Percentiles rank a stretch among this genome's conserved stretches.
Evolutionary conservation across 1,140 invertebrate species (phyloP).

Genomic region (Drosophila nigrodunni): DNA sequence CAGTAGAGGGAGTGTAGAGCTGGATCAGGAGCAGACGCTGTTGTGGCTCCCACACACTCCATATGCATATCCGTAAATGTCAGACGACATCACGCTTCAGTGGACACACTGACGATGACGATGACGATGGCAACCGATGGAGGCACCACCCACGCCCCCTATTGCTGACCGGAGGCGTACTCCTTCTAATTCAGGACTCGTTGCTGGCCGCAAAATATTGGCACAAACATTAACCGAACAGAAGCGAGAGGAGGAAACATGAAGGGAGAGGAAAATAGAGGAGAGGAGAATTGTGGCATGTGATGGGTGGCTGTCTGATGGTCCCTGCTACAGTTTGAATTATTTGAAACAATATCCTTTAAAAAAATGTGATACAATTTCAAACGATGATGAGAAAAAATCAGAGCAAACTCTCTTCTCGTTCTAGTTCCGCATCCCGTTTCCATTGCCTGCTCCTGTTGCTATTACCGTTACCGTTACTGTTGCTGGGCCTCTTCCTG

Average conservation of each 20-base stretch:
- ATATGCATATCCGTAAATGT: conserved; percentile 73
- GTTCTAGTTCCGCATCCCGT: neutral
- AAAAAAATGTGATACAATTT: conserved; percentile 83
- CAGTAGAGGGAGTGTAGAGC: conserved; percentile 4
- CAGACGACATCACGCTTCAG: conserved; percentile 84
- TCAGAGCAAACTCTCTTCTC: conserved; percentile 40
- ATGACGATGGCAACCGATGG: conserved; percentile 47
- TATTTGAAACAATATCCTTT: conserved; percentile 84
- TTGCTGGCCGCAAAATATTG: conserved; percentile 72
- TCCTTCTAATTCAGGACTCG: neutral
- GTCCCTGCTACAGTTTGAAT: conserved; percentile 69
- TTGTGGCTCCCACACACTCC: conserved; percentile 33
- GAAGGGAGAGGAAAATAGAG: neutral
- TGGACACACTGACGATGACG: conserved; percentile 58
- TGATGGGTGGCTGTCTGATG: conserved; percentile 21
- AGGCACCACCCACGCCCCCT: conserved; percentile 43
- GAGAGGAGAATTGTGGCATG: neutral
- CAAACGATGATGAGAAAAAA: conserved; percentile 77
- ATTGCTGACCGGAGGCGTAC: conserved; percentile 39
- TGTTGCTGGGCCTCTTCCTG: neutral
- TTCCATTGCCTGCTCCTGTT: neutral
- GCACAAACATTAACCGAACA: conserved; percentile 61
- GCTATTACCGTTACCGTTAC: neutral
- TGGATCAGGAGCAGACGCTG: conserved; percentile 1
- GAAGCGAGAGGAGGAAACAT: neutral